These are phyloP conservation scores for Agonum fuliginosum DNA, from an alignment of 2,888 invertebrate genomes.

Conservation along the genomic window DNA sequence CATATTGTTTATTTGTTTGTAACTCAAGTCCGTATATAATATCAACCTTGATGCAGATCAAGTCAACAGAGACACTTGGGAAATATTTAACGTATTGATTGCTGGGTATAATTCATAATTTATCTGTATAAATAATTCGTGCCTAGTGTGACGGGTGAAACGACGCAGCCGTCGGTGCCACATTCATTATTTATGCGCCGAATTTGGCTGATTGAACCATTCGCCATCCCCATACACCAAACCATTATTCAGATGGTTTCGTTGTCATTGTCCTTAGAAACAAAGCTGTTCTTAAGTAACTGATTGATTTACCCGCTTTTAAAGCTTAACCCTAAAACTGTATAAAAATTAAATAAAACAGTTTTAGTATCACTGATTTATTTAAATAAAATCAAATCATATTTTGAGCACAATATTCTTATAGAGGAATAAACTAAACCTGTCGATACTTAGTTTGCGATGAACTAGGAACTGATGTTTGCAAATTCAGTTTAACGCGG, in stretches of 20 bases:
- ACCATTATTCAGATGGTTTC: no score
- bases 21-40: not conserved
- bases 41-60: slow-evolving; percentile 4
- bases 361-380: no score
- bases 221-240: not conserved
- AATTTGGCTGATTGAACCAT: slow-evolving; percentile 46
- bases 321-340: no score
- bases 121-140: slow-evolving; percentile 38
- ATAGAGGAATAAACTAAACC: no score
- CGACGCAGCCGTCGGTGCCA: not conserved
- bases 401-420: no score
- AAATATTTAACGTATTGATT: slow-evolving; percentile 50
- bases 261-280: not conserved
- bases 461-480: no score
- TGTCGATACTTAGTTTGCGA: no score
- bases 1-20: no score
- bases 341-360: no score
- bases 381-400: no score
- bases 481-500: no score
- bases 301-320: not conserved
- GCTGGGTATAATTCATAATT: slow-evolving; percentile 44
- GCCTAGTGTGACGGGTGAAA: slow-evolving; percentile 35
- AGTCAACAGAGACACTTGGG: slow-evolving; percentile 18
- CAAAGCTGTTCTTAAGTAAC: not conserved
- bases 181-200: slow-evolving; percentile 18